A percentile compares a stretch with the other conserved stretches of the same genome.
phyloP scores from a whole-genome alignment of 2,797 vertebrate species.

The Chrosomus eos region DNA sequence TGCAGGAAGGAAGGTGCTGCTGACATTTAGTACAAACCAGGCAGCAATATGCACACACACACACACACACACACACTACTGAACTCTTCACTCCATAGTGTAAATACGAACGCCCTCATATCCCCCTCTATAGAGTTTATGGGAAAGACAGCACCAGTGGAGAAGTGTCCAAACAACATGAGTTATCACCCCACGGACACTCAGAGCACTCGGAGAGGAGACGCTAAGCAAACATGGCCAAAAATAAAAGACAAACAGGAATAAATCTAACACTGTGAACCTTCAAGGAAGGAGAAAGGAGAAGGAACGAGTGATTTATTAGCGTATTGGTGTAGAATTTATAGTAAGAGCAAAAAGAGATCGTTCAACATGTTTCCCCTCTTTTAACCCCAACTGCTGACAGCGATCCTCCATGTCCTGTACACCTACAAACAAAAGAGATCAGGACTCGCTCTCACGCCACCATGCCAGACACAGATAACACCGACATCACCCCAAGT shows the following conservation, averaged over 20 bases:
- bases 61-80: conserved; percentile 66
- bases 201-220: conserved; percentile 70
- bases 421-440: conserved; percentile 60
- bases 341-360: conserved; percentile 41
- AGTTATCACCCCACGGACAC: conserved; percentile 74
- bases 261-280: conserved; percentile 69
- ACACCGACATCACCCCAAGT: conserved; percentile 57
- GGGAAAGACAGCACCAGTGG: conserved; percentile 71
- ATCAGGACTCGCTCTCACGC: conserved; percentile 51
- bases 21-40: conserved; percentile 74
- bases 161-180: conserved; percentile 75
- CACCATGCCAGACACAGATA: conserved; percentile 59
- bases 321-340: conserved; percentile 73
- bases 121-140: conserved; percentile 70
- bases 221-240: conserved; percentile 67
- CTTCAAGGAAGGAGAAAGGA: conserved; percentile 61
- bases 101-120: conserved; percentile 70
- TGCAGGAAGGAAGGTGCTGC: conserved; percentile 61
- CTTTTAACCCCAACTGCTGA: conserved; percentile 68
- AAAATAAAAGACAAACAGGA: conserved; percentile 80
- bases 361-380: conserved; percentile 41
- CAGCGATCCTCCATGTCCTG: conserved; percentile 59
- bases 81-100: conserved; percentile 78
- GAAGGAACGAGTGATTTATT: conserved; percentile 71
- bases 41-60: conserved; percentile 62